These are phyloP conservation scores for Probosciger aterrimus DNA, from an alignment of 2,113 vertebrate genomes.

Conservation along the genomic window DNA sequence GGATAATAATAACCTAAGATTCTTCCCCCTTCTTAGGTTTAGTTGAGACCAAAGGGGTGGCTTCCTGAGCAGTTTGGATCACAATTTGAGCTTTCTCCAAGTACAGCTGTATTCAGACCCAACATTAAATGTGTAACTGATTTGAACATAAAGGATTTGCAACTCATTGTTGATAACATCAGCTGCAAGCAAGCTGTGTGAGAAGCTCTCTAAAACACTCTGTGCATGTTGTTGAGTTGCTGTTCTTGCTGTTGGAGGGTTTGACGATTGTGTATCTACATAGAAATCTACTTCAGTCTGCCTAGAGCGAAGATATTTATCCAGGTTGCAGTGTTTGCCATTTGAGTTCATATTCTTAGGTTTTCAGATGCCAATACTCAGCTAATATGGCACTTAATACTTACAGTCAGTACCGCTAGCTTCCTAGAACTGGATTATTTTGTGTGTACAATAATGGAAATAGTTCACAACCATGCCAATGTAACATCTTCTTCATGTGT, in stretches of 20 bases:
- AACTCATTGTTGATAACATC: not conserved
- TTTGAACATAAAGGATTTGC: not conserved
- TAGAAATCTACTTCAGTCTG: not conserved
- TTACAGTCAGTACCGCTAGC: not conserved
- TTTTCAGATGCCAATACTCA: not conserved
- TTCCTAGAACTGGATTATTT: not conserved
- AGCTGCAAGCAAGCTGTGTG: not conserved
- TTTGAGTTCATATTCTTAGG: not conserved
- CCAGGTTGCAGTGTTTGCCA: not conserved
- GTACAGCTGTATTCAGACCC: not conserved
- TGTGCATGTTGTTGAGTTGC: not conserved
- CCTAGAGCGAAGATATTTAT: fast-evolving
- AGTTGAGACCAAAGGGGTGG: not conserved
- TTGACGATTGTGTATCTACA: not conserved
- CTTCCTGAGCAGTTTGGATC: not conserved
- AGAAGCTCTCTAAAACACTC: not conserved
- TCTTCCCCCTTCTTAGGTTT: not conserved
- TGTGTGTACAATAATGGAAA: not conserved
- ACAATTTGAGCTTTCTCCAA: not conserved
- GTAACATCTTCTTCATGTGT: not conserved
- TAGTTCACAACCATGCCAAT: not conserved
- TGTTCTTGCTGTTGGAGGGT: not conserved
- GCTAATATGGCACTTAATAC: not conserved
- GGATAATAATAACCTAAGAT: not conserved
- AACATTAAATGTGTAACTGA: not conserved